A percentile compares a stretch with the other conserved stretches of the same genome.
phyloP scores from a whole-genome alignment of 2,113 vertebrate genomes.

The Passerina amoena region DNA sequence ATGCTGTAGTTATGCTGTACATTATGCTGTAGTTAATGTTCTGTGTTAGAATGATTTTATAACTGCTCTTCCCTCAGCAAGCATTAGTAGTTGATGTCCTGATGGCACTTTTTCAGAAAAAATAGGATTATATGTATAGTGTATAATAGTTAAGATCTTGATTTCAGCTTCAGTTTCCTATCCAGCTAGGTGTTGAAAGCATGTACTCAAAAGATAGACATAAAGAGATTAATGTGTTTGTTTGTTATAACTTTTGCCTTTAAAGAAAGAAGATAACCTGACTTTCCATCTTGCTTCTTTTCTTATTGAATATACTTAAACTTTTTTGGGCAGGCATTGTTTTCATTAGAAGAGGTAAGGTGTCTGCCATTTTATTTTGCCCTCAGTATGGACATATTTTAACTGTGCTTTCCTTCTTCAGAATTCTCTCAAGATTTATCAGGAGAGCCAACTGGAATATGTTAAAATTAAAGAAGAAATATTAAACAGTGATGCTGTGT shows the following conservation, averaged over 20 bases:
- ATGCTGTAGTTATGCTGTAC: no score
- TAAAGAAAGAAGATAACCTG: not conserved
- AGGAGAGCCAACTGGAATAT: conserved; percentile 77
- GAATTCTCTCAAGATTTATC: conserved; percentile 84
- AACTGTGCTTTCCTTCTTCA: conserved; percentile 43
- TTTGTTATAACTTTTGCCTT: not conserved
- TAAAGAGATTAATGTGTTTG: not conserved
- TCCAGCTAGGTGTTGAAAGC: not conserved
- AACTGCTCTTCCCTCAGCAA: not conserved
- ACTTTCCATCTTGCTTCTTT: not conserved
- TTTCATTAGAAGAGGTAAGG: not conserved
- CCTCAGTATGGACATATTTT: not conserved
- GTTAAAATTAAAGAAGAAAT: conserved; percentile 82
- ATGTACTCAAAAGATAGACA: not conserved
- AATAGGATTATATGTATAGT: not conserved
- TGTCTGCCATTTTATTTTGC: not conserved
- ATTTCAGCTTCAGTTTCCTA: not conserved
- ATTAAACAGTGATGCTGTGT: conserved; percentile 78
- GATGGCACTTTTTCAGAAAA: not conserved
- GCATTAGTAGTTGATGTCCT: not conserved
- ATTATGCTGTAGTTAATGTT: not conserved
- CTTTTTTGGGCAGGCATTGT: not conserved
- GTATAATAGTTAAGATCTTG: not conserved
- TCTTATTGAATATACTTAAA: not conserved
- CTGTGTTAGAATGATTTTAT: not conserved